Evolutionary conservation across 2,113 vertebrate genomes (phyloP).

Genomic region (Scophthalmus maximus): DNA sequence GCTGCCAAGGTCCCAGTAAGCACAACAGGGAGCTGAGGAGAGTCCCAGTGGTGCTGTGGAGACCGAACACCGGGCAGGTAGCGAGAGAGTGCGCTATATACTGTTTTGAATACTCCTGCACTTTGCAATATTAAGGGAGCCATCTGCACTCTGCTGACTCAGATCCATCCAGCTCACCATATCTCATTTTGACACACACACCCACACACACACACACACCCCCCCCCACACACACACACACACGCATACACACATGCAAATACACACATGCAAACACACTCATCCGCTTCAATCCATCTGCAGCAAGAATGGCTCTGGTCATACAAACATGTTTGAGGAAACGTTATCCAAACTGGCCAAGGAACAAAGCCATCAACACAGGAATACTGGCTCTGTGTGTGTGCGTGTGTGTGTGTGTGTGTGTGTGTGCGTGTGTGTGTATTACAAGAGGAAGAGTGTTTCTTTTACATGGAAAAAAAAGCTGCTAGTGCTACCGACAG

Average conservation of each 20-base stretch:
- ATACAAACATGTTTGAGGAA: constrained; percentile 59
- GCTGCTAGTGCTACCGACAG: constrained; percentile 26
- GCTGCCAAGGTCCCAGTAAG: constrained; percentile 70
- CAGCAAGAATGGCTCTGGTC: constrained; percentile 45
- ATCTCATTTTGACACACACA: constrained; percentile 45
- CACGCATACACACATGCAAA: too few relatives aligned
- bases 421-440: constrained; percentile 17
- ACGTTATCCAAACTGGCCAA: constrained; percentile 41
- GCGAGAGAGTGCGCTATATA: constrained; percentile 32
- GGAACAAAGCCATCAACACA: constrained; percentile 47
- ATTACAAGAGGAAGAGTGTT: constrained; percentile 26
- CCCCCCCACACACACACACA: constrained; percentile 40
- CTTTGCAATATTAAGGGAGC: constrained; percentile 38
- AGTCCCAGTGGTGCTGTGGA: constrained; percentile 68
- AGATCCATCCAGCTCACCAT: constrained; percentile 48
- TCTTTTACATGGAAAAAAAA: constrained; percentile 22
- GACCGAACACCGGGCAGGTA: constrained; percentile 55
- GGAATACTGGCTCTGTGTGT: neutral
- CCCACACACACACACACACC: constrained; percentile 15
- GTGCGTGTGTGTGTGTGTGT: constrained; percentile 28
- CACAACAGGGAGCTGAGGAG: constrained; percentile 63
- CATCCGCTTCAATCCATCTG: constrained; percentile 31
- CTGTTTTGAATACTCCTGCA: constrained; percentile 63
- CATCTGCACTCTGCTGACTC: constrained; percentile 59
- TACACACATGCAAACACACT: constrained; percentile 35